Evolutionary conservation across 2,888 invertebrate genomes (phyloP).

Genomic region (Clivina fossor): DNA sequence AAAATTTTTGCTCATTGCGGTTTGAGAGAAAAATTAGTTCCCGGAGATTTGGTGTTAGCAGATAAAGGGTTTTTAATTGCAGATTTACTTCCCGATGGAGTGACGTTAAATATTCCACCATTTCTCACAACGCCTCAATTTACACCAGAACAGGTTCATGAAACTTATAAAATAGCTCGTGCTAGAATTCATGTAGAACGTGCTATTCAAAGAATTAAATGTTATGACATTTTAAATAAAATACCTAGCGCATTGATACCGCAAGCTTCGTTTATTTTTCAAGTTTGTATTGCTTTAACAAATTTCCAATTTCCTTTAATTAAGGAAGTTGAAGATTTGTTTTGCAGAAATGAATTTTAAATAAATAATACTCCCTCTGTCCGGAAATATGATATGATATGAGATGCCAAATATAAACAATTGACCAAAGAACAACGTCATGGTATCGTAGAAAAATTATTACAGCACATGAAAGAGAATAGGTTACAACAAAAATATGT

Average conservation of each 20-base stretch:
- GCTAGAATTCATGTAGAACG: slow-evolving; percentile 1
- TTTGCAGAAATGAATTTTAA: neutral
- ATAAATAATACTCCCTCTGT: too few relatives aligned
- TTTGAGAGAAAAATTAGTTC: neutral
- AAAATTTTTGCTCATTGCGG: neutral
- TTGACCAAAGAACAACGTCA: too few relatives aligned
- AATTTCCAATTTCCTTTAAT: neutral
- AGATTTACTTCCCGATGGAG: neutral
- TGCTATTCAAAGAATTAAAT: slow-evolving; percentile 1
- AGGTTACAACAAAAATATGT: too few relatives aligned
- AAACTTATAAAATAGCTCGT: neutral
- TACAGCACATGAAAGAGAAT: too few relatives aligned
- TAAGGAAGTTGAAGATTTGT: slow-evolving; percentile 2
- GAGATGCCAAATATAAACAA: too few relatives aligned
- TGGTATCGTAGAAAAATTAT: too few relatives aligned
- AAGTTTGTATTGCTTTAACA: neutral
- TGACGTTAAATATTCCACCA: neutral
- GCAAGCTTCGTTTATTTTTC: neutral
- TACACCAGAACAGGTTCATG: neutral
- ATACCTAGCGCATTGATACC: neutral
- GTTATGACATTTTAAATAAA: slow-evolving; percentile 1
- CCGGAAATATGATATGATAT: too few relatives aligned
- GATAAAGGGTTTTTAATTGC: neutral
- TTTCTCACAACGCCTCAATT: slow-evolving; percentile 4
- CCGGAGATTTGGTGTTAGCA: neutral